phyloP scores from a whole-genome alignment of 2,797 vertebrate genomes.

The Halcyon badia region DNA sequence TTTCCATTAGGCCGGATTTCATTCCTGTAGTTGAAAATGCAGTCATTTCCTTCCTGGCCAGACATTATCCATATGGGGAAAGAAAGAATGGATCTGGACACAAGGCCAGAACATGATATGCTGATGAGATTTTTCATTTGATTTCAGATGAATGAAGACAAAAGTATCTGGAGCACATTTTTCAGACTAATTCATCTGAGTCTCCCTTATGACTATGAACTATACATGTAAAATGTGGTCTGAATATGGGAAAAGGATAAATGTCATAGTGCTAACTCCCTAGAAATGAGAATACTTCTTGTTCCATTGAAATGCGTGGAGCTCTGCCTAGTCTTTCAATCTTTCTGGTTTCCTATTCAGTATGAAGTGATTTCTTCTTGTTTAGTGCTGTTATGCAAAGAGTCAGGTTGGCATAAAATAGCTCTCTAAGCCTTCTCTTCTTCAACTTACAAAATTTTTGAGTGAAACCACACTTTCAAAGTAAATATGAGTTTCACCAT shows the following conservation, averaged over 20 bases:
- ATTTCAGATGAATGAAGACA: background rate
- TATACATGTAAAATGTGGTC: background rate
- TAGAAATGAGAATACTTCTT: background rate
- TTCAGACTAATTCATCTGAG: background rate
- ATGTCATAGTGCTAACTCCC: background rate
- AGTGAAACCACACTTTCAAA: background rate
- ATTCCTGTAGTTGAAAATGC: constrained; percentile 11
- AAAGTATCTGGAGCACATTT: background rate
- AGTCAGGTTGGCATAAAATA: background rate
- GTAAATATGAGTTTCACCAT: background rate
- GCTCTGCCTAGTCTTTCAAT: background rate
- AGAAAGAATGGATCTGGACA: background rate
- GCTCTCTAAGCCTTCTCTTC: background rate
- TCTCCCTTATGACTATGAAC: background rate
- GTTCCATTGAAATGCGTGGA: background rate
- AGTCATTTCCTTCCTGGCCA: constrained; percentile 60
- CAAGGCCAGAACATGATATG: background rate
- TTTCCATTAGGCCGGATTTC: constrained; percentile 36
- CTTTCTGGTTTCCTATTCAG: background rate
- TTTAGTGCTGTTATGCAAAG: background rate
- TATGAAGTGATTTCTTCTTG: background rate
- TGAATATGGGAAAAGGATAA: background rate
- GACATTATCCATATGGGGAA: constrained; percentile 13
- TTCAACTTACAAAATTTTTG: background rate
- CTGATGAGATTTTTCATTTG: constrained; percentile 4